Evolutionary conservation across 2,113 vertebrate species (phyloP).

Genomic region (Euleptes europaea): DNA sequence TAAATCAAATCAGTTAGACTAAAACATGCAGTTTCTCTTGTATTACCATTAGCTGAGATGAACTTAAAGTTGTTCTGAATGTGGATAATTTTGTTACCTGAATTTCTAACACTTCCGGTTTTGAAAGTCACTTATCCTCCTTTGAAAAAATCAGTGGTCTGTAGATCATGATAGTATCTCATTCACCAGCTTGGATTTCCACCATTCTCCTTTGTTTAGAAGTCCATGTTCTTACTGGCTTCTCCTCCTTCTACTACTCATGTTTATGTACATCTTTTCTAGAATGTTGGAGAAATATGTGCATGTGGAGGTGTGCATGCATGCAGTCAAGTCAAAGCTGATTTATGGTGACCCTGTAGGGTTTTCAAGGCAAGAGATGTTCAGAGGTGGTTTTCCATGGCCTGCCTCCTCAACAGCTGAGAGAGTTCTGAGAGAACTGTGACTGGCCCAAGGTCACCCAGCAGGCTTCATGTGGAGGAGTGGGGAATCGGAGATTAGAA

Average conservation of each 20-base stretch:
- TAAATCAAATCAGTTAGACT: background rate
- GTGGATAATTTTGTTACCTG: background rate
- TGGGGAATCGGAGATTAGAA: too few species aligned
- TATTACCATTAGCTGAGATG: fast-evolving
- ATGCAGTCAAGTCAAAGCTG: too few species aligned
- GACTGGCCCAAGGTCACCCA: too few species aligned
- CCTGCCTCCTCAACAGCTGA: too few species aligned
- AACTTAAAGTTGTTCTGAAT: background rate
- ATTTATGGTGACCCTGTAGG: too few species aligned
- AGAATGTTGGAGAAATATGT: background rate
- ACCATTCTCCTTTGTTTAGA: background rate
- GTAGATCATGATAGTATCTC: background rate
- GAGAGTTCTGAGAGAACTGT: too few species aligned
- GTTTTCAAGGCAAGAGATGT: too few species aligned
- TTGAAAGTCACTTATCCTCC: background rate
- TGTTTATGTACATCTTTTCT: background rate
- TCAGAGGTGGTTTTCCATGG: too few species aligned
- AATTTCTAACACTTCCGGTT: background rate
- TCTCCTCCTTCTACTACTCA: background rate
- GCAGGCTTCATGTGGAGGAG: too few species aligned
- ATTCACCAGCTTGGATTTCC: too few species aligned
- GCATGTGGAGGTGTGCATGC: too few species aligned
- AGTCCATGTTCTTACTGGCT: background rate
- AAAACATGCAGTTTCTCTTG: background rate
- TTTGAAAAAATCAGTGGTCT: background rate